phyloP scores from a whole-genome alignment of 2,113 vertebrate species.

The Gasterosteus aculeatus region DNA sequence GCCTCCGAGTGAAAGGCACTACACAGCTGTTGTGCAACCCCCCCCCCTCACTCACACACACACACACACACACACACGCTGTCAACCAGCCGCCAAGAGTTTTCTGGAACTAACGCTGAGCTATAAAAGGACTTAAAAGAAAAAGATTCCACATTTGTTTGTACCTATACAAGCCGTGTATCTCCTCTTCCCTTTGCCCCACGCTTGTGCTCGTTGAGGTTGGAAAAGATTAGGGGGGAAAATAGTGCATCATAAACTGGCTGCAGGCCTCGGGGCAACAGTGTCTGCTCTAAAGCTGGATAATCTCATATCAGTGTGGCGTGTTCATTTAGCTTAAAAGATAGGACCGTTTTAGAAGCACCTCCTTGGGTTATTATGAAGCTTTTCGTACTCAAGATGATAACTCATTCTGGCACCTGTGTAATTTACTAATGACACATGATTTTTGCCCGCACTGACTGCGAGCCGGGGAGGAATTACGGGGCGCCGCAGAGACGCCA shows the following conservation, averaged over 20 bases:
- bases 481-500: slow-evolving; percentile 45
- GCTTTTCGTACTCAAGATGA: slow-evolving; percentile 84
- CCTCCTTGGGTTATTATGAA: slow-evolving; percentile 85
- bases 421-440: slow-evolving; percentile 86
- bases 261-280: slow-evolving; percentile 88
- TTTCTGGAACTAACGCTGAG: slow-evolving; percentile 17
- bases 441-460: slow-evolving; percentile 78
- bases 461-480: slow-evolving; percentile 63
- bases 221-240: slow-evolving; percentile 91
- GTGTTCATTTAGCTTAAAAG: slow-evolving; percentile 87
- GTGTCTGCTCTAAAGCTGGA: slow-evolving; percentile 91
- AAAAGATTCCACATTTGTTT: neutral
- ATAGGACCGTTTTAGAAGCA: slow-evolving; percentile 83
- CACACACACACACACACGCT: too few species aligned
- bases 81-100: slow-evolving; percentile 20
- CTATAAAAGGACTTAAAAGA: slow-evolving; percentile 8
- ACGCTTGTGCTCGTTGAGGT: slow-evolving; percentile 92
- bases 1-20: neutral
- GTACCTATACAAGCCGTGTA: slow-evolving; percentile 26
- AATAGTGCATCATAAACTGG: slow-evolving; percentile 93
- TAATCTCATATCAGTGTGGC: slow-evolving; percentile 95
- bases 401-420: slow-evolving; percentile 87
- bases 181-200: slow-evolving; percentile 80
- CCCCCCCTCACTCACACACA: neutral
- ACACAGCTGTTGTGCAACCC: slow-evolving; percentile 10